phyloP scores from a whole-genome alignment of 2,113 vertebrate genomes.

The Epinephelus lanceolatus region DNA sequence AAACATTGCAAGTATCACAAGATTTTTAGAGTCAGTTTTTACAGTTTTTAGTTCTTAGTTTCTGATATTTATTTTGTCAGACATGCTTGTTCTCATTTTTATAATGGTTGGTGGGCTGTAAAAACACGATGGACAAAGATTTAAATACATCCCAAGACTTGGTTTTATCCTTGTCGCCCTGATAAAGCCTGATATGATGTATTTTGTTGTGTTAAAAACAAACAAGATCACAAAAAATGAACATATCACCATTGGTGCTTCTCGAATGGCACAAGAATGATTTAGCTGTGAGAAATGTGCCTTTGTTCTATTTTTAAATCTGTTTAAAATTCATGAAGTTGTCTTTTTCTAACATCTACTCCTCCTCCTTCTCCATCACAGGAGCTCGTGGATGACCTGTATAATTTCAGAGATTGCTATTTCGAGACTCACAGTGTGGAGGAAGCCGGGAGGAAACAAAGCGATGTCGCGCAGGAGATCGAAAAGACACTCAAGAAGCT shows the following conservation, averaged over 20 bases:
- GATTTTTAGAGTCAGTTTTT: too few species aligned
- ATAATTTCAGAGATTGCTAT: conserved; percentile 90
- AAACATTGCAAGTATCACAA: too few species aligned
- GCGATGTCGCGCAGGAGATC: conserved; percentile 85
- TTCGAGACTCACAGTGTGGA: conserved; percentile 89
- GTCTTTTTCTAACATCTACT: neutral
- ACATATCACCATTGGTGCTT: neutral
- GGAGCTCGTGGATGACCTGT: conserved; percentile 90
- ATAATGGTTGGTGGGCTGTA: too few species aligned
- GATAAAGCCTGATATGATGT: too few species aligned
- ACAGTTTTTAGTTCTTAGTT: too few species aligned
- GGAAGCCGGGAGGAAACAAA: conserved; percentile 86
- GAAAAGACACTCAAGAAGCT: conserved; percentile 84
- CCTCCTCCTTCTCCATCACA: conserved; percentile 47
- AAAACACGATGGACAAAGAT: too few species aligned
- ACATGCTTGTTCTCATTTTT: too few species aligned
- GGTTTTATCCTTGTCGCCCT: too few species aligned
- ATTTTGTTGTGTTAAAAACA: neutral
- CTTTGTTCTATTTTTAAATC: conserved; percentile 17
- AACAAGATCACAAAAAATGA: neutral
- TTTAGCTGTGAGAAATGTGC: neutral
- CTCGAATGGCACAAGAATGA: neutral
- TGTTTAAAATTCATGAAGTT: neutral
- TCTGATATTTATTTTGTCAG: too few species aligned
- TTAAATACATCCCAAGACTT: too few species aligned